Evolutionary conservation across 1,140 invertebrate species (phyloP).

Genomic region (Drosophila tsacasi): DNA sequence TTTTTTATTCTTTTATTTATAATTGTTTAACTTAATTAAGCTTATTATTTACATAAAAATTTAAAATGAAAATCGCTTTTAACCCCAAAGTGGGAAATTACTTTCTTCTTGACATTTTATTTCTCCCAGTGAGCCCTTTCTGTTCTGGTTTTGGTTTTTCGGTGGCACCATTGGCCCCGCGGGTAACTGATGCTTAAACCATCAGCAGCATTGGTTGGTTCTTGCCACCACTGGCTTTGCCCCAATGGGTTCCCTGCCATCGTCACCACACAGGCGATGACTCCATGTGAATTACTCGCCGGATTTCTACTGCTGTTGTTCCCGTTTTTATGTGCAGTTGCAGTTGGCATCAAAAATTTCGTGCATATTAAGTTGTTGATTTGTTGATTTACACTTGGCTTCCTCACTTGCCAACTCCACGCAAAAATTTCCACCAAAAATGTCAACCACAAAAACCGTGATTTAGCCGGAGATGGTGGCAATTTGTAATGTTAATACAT

Average conservation of each 20-base stretch:
- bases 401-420: conserved; percentile 1
- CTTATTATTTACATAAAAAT: neutral
- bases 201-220: conserved; percentile 14
- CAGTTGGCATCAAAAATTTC: conserved; percentile 56
- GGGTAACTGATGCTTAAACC: conserved; percentile 45
- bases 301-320: conserved; percentile 8
- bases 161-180: conserved; percentile 25
- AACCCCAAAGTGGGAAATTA: too few relatives aligned
- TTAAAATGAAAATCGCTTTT: accelerated
- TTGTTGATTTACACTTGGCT: conserved; percentile 70
- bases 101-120: neutral
- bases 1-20: neutral
- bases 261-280: conserved; percentile 14
- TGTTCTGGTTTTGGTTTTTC: conserved; percentile 29
- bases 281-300: conserved; percentile 31
- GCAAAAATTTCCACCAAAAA: conserved; percentile 20
- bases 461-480: conserved; percentile 25
- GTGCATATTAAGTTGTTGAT: conserved; percentile 79
- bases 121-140: neutral
- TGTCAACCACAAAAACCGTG: conserved; percentile 38
- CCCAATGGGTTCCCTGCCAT: conserved; percentile 9
- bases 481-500: neutral
- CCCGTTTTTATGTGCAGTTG: conserved; percentile 37
- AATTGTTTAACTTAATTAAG: neutral
- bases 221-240: conserved; percentile 8